Evolutionary conservation across 2,888 invertebrate species (phyloP).

Genomic region (Boloria euphrosyne): DNA sequence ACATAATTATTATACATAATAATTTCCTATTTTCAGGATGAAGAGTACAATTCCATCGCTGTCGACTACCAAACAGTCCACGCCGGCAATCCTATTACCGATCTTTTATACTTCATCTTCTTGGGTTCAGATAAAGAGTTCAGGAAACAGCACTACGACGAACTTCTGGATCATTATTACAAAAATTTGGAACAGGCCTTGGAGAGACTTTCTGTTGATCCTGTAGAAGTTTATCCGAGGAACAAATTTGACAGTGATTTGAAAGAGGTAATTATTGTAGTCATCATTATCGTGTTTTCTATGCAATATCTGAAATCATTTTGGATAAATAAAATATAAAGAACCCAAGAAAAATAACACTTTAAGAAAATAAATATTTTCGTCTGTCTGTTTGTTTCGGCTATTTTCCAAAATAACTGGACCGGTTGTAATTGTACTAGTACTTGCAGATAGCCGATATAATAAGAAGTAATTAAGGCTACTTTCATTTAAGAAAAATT

Average conservation of each 20-base stretch:
- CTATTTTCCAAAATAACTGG: too few species aligned
- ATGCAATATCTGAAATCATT: neutral
- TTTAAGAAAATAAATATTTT: too few species aligned
- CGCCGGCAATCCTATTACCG: constrained; percentile 53
- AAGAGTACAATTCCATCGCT: constrained; percentile 48
- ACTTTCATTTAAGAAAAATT: too few species aligned
- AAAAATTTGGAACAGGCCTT: constrained; percentile 49
- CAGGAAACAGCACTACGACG: constrained; percentile 47
- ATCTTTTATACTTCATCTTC: constrained; percentile 64
- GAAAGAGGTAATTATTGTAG: constrained; percentile 46
- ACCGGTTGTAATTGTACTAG: too few species aligned
- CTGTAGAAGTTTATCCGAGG: constrained; percentile 52
- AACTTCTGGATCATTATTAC: constrained; percentile 49
- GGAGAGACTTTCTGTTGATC: constrained; percentile 48
- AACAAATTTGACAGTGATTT: constrained; percentile 55
- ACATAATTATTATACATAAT: too few species aligned
- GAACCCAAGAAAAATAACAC: too few species aligned
- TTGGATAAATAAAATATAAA: too few species aligned
- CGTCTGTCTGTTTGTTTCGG: too few species aligned
- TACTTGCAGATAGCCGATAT: too few species aligned
- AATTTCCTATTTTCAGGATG: constrained; percentile 48
- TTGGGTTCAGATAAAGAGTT: constrained; percentile 60
- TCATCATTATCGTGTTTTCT: too few species aligned
- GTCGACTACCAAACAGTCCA: constrained; percentile 65
- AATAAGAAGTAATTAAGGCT: too few species aligned